These are phyloP conservation scores for Macrochelys suwanniensis DNA, from an alignment of 2,797 vertebrate genomes.

Conservation along the genomic window DNA sequence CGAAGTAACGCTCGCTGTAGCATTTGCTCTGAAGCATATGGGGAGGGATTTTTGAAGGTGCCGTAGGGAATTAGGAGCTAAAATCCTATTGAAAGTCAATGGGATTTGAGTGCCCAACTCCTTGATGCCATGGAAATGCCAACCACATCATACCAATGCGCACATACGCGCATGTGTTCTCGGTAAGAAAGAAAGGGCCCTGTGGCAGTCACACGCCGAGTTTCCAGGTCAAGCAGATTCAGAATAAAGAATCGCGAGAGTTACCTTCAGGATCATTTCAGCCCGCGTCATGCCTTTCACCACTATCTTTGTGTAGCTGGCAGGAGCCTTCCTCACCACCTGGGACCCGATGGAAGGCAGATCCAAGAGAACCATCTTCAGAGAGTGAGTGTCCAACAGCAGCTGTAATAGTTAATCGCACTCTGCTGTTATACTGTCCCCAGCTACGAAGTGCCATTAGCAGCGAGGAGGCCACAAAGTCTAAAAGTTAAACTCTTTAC, in stretches of 20 bases:
- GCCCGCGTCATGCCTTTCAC: constrained; percentile 99
- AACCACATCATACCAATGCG: not conserved
- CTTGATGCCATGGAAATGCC: not conserved
- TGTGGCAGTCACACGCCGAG: constrained; percentile 52
- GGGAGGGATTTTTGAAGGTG: constrained; percentile 20
- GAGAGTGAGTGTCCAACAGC: constrained; percentile 96
- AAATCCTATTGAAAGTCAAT: not conserved
- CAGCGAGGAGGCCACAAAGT: not conserved
- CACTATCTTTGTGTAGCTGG: constrained; percentile 99
- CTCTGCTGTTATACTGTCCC: not conserved
- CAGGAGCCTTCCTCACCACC: constrained; percentile 96
- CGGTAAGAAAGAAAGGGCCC: constrained; percentile 61
- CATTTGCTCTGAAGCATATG: constrained; percentile 21
- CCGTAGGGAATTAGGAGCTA: constrained; percentile 12
- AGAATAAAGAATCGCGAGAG: constrained; percentile 35
- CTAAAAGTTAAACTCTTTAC: not conserved
- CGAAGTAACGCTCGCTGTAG: constrained; percentile 63
- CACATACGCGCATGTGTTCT: constrained; percentile 9
- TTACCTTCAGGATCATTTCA: constrained; percentile 99
- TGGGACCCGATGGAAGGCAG: constrained; percentile 98
- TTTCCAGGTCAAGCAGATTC: constrained; percentile 67
- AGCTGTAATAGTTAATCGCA: constrained; percentile 84
- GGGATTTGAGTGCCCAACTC: not conserved
- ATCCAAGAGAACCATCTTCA: constrained; percentile 97
- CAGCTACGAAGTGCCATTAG: not conserved